A percentile compares a stretch with the other conserved stretches of the same genome.
phyloP scores from a whole-genome alignment of 2,113 vertebrate species.

The Otocyon megalotis region DNA sequence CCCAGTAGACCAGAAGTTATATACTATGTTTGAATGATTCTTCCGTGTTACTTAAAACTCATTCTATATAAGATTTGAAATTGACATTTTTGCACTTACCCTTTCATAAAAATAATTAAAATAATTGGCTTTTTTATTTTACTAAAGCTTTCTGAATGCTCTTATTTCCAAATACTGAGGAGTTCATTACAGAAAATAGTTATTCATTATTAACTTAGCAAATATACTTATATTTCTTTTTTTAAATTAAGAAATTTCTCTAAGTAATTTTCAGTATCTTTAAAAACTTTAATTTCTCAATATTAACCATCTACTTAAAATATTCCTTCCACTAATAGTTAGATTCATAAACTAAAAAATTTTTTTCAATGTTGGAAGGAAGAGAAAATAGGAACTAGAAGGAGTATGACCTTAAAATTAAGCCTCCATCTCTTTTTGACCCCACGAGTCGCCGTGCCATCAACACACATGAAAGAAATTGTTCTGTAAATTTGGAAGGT shows the following conservation, averaged over 20 bases:
- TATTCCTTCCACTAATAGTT: not conserved
- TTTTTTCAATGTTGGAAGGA: not conserved
- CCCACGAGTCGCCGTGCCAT: not conserved
- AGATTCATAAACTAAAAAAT: constrained; percentile 22
- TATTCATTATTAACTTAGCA: not conserved
- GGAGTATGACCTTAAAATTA: not conserved
- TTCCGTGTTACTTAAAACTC: constrained; percentile 28
- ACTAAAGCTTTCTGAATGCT: constrained; percentile 8
- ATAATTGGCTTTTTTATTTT: not conserved
- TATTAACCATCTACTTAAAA: constrained; percentile 44
- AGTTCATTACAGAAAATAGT: not conserved
- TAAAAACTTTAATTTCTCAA: not conserved
- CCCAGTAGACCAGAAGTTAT: constrained; percentile 19
- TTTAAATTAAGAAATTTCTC: not conserved
- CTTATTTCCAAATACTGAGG: not conserved
- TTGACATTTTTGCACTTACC: not conserved
- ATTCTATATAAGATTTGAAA: not conserved
- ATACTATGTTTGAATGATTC: not conserved
- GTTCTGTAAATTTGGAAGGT: not conserved
- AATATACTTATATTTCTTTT: not conserved
- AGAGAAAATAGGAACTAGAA: not conserved
- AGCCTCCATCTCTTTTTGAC: not conserved
- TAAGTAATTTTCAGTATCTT: not conserved
- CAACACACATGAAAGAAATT: constrained; percentile 17
- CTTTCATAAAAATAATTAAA: constrained; percentile 35